Base-by-base conservation (phyloP, 2,888 invertebrate genomes). In the Mesodorylaimus sp. region DNA sequence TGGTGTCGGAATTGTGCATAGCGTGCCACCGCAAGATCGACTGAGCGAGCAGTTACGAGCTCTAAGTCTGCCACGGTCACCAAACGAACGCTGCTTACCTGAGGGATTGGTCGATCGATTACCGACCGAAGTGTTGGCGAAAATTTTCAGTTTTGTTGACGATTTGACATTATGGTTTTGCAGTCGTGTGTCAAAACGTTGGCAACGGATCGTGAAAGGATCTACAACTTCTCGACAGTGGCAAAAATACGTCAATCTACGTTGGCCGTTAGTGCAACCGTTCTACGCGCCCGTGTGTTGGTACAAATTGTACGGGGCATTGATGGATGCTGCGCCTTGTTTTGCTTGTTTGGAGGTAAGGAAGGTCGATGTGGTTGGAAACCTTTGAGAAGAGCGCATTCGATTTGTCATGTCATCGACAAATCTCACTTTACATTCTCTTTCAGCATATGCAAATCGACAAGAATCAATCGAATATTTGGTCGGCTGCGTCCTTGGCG, bases 101-200 rank as follows among this genome's bases (percentile, higher is more conserved):
- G 75, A 76, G 2, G 79, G 77, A 1, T 65, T 80, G 1, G 75
- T 81, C 3, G 79, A 80, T 59, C 76, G 77, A 54, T 66, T 81
- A 50, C 81, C 81, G 21, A 78, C 79, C 48, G 81, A 81, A 75
- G 84, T 91, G 57, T 71, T 88, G 63, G 75, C 88, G 47, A 78
- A 80, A 55, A 83, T 89, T 54, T 88, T 91, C 69, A 79, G 80
- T 47, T 82, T 84, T 68, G 72, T 89, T 62, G 89, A 91, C 66
- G 88, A 89, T 69, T 76, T 89, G 63, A 87, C 88, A 1, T 73
- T 89, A 60, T 83, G 86, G 78, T 82, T 81, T 61, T 83, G 82
- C 51, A 81, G 83, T 37, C 80, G 81, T 65, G 88, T 87, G 28
- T 87, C 86, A 65, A 74, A 76, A 55, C 77, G 85, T 55, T 89